A percentile compares a stretch with the other conserved stretches of the same genome.
These are phyloP conservation scores for Ceyx erithaca DNA, from an alignment of 2,797 vertebrate genomes.

Conservation along the genomic window DNA sequence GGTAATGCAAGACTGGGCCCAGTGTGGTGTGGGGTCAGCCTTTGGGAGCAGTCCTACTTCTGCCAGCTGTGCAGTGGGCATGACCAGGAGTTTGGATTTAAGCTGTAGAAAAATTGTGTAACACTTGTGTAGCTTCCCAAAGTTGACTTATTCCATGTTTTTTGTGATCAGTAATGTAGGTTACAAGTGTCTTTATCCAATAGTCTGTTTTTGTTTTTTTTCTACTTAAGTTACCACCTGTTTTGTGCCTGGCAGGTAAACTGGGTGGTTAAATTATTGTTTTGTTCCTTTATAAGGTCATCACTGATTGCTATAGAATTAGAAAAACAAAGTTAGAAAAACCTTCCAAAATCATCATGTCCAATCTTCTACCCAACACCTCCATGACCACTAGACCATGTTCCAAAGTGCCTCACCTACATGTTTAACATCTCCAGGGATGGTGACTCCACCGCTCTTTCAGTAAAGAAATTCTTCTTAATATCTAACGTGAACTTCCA, in stretches of 20 bases:
- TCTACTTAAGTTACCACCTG: background rate
- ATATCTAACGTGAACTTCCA: too few relatives aligned
- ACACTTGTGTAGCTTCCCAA: background rate
- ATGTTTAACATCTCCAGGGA: too few relatives aligned
- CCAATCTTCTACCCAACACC: too few relatives aligned
- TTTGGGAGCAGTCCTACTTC: background rate
- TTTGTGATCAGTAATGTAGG: background rate
- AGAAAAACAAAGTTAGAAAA: too few relatives aligned
- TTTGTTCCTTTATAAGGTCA: background rate
- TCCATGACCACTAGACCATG: too few relatives aligned
- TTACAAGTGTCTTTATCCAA: background rate
- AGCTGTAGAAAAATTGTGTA: background rate
- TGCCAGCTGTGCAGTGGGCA: background rate
- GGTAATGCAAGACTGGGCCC: rapidly evolving
- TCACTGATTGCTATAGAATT: background rate
- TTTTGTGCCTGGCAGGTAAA: background rate
- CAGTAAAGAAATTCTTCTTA: too few relatives aligned
- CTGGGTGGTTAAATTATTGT: background rate
- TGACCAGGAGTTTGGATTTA: background rate
- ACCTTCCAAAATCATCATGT: too few relatives aligned
- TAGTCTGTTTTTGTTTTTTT: background rate
- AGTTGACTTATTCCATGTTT: background rate
- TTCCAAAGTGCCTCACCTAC: too few relatives aligned
- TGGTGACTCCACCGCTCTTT: too few relatives aligned
- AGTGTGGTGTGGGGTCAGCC: rapidly evolving